phyloP scores from a whole-genome alignment of 2,888 invertebrate species.

The Halocaridina rubra region DNA sequence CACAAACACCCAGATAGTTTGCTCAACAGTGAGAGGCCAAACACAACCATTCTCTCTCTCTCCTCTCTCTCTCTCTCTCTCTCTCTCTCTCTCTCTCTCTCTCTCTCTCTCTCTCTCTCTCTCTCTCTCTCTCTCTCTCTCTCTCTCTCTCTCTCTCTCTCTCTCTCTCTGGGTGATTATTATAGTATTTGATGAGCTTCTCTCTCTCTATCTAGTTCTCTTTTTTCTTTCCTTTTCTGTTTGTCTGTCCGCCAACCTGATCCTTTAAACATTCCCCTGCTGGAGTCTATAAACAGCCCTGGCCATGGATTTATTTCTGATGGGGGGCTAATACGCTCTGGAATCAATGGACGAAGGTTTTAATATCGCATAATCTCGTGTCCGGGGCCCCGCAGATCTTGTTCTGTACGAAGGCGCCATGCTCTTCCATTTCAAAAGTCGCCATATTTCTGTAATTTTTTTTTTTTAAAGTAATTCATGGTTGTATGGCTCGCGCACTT shows the following conservation, averaged over 20 bases:
- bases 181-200: neutral
- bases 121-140: neutral
- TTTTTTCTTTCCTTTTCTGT: too few species aligned
- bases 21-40: neutral
- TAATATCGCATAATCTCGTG: conserved; percentile 53
- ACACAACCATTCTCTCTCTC: neutral
- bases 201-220: too few species aligned
- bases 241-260: conserved; percentile 9
- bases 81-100: conserved; percentile 12
- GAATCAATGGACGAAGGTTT: conserved; percentile 54
- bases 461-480: too few species aligned
- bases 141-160: neutral
- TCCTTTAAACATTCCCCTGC: conserved; percentile 15
- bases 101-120: neutral
- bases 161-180: neutral
- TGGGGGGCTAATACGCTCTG: conserved; percentile 47
- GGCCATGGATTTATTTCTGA: conserved; percentile 51
- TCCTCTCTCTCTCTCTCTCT: neutral
- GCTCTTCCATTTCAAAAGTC: too few species aligned
- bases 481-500: too few species aligned
- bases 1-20: neutral
- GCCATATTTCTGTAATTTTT: too few species aligned
- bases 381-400: conserved; percentile 38
- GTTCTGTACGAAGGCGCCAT: neutral
- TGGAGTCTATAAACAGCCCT: conserved; percentile 26